phyloP scores from a whole-genome alignment of 1,140 invertebrate species.

The Apolygus lucorum region DNA sequence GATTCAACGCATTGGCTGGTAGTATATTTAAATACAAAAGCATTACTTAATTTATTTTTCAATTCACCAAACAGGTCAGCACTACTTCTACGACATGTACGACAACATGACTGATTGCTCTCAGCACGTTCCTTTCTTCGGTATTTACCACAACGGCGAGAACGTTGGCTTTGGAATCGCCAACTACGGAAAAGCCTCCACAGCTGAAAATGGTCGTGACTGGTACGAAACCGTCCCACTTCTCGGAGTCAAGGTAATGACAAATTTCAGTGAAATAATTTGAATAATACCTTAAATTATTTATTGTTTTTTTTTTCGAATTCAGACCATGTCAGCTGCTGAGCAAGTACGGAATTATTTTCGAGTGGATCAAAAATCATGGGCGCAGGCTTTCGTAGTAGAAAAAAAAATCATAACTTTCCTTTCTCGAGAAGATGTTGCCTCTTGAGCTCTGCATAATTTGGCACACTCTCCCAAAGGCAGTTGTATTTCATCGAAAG shows the following conservation, averaged over 20 bases:
- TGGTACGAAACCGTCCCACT: constrained; percentile 18
- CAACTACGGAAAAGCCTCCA: constrained; percentile 2
- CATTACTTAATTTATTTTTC: background rate
- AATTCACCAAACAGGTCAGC: too few species aligned
- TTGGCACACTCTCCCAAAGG: too few species aligned
- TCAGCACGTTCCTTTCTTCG: constrained; percentile 18
- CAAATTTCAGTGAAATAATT: background rate
- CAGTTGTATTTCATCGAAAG: too few species aligned
- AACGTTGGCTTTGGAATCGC: constrained; percentile 22
- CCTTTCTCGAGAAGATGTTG: too few species aligned
- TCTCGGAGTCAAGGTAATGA: constrained; percentile 15
- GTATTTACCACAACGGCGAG: constrained; percentile 20
- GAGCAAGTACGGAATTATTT: too few species aligned
- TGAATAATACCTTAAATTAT: too few species aligned
- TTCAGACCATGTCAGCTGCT: too few species aligned
- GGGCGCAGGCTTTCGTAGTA: too few species aligned
- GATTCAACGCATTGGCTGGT: background rate
- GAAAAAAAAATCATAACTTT: too few species aligned
- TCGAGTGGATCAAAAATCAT: too few species aligned
- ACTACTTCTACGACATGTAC: constrained; percentile 22
- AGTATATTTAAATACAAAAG: background rate
- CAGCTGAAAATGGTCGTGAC: background rate
- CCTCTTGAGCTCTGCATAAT: too few species aligned
- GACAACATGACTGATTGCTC: background rate
- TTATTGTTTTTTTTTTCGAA: too few species aligned